These are phyloP conservation scores for Ashinkailepas kermadecensis DNA, from an alignment of 2,888 invertebrate genomes.

Conservation along the genomic window DNA sequence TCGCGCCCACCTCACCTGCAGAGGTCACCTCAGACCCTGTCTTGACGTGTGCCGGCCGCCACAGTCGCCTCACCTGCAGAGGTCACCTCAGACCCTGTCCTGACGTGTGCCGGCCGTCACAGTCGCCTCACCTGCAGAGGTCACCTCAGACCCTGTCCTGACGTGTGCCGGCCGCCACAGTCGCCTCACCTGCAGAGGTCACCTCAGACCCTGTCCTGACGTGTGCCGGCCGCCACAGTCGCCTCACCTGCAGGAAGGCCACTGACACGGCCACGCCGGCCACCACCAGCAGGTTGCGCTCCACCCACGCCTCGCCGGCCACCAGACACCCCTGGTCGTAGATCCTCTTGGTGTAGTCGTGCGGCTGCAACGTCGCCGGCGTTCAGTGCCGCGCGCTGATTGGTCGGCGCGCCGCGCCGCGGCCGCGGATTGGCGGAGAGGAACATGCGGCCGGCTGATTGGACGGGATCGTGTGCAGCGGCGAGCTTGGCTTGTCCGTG, in stretches of 20 bases:
- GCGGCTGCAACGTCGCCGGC: conserved; percentile 50
- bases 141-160: too few relatives aligned
- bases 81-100: not conserved
- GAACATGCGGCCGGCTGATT: not conserved
- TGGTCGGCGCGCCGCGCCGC: not conserved
- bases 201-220: too few relatives aligned
- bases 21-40: too few relatives aligned
- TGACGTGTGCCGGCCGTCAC: not conserved
- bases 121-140: too few relatives aligned
- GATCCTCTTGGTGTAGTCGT: conserved; percentile 66
- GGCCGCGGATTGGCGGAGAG: not conserved
- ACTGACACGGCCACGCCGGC: conserved; percentile 79
- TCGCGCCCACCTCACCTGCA: too few relatives aligned
- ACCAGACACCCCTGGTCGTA: conserved; percentile 91
- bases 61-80: not conserved
- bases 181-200: not conserved
- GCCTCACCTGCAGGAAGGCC: conserved; percentile 85
- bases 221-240: not conserved
- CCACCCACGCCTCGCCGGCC: conserved; percentile 90
- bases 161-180: not conserved
- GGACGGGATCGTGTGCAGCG: not conserved
- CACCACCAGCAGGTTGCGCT: conserved; percentile 85
- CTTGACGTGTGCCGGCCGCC: not conserved
- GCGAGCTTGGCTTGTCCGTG: too few relatives aligned
- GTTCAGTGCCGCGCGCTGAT: too few relatives aligned